These are phyloP conservation scores for Cosmorhoe ocellata DNA, from an alignment of 2,888 invertebrate species.

Conservation along the genomic window DNA sequence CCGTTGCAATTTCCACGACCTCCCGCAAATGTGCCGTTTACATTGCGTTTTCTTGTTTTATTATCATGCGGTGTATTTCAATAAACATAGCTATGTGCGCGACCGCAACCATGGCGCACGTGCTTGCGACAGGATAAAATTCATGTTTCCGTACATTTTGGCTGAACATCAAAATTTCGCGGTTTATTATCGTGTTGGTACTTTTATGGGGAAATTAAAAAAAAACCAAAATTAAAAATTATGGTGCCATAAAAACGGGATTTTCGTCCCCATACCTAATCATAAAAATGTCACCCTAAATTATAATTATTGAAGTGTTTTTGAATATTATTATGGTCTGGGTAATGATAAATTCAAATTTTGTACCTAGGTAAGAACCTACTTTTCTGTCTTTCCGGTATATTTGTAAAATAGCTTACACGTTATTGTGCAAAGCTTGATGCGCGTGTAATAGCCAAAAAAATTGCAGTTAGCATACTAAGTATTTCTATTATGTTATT, in stretches of 20 bases:
- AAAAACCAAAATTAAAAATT: slow-evolving; percentile 10
- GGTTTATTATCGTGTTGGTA: slow-evolving; percentile 26
- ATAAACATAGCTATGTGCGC: slow-evolving; percentile 23
- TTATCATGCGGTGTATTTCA: slow-evolving; percentile 12
- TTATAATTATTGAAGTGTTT: slow-evolving; percentile 17
- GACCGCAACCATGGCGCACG: slow-evolving; percentile 27
- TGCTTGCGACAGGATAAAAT: slow-evolving; percentile 31
- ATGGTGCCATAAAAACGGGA: slow-evolving; percentile 14
- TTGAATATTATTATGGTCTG: slow-evolving; percentile 20
- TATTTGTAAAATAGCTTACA: no score
- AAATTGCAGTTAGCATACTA: no score
- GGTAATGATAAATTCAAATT: background rate
- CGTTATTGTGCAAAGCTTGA: no score
- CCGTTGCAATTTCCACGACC: slow-evolving; percentile 17
- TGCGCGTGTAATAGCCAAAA: no score
- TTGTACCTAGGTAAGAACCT: no score
- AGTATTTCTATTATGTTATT: no score
- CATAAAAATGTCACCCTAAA: slow-evolving; percentile 22
- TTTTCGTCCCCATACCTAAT: slow-evolving; percentile 18
- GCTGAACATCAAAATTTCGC: slow-evolving; percentile 33
- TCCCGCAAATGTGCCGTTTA: slow-evolving; percentile 12
- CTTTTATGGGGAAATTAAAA: slow-evolving; percentile 19
- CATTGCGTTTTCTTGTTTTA: slow-evolving; percentile 20
- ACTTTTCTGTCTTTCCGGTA: no score
- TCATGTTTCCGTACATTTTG: slow-evolving; percentile 31